Evolutionary conservation across 2,888 invertebrate species (phyloP), one percentile per base, ranked within the genome.

Genomic region (Chromoteleia sp.): DNA sequence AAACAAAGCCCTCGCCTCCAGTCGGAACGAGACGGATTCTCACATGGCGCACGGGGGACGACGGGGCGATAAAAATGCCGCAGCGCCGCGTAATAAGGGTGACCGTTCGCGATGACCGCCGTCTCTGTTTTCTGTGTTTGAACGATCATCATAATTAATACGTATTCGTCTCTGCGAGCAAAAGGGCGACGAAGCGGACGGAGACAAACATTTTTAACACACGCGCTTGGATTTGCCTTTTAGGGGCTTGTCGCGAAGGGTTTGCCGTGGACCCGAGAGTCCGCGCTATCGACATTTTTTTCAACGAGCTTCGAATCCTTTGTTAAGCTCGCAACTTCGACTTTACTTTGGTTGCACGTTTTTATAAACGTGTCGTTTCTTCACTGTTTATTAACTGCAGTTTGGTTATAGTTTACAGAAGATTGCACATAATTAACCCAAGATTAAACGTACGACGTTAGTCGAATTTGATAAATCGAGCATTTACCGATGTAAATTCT

Each of bases 61-160:
- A 52, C 54, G 54, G 82, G 52, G 45, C 25, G 80, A 84, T 79
- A 84, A 81, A 84, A 85, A 84, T 78, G 74, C 81, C 75, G 71
- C 84, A 74, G 81, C 73, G 79, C 83, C 83, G 71, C 84, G 87
- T 88, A 88, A 89, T 89, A 89, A 88, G 87, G 87, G 88, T 83
- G 85, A 84, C 81, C 81, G 81, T 71, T 76, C 74, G 68, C 82
- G 58, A 59, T 71, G 84, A 83, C 82, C 86, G 77, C 81, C 56
- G 81, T 80, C 76, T 87, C 84, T 87, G 85, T 87, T 87, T 74
- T 86, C 84, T 77, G 84, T 90, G 89, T 91, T 91, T 91, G 91
- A 90, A 91, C 90, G 91, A 91, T 91, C 85, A 85, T 89, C 89
- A 90, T 91, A 91, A 91, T 91, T 91, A 91, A 91, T 91, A 91